A percentile compares a stretch with the other conserved stretches of the same genome.
These are phyloP conservation scores for Netelia melanura DNA, from an alignment of 2,888 invertebrate genomes.

Conservation along the genomic window DNA sequence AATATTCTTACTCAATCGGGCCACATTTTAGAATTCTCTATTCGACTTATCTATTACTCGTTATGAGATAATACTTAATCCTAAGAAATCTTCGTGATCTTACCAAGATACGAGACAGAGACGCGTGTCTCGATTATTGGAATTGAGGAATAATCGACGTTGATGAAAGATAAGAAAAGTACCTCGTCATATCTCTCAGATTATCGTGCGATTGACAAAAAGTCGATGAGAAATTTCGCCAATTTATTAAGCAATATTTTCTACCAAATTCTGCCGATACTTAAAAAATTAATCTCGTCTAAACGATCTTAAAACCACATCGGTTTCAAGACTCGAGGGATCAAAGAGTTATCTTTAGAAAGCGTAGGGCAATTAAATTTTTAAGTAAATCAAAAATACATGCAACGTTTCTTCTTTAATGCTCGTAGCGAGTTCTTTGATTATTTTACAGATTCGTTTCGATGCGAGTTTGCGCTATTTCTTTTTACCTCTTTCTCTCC, in stretches of 20 bases:
- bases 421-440: not conserved
- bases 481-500: too few species aligned
- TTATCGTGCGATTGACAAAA: not conserved
- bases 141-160: too few species aligned
- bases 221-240: not conserved
- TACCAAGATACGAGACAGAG: too few species aligned
- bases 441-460: slow-evolving; percentile 14
- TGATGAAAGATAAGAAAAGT: too few species aligned
- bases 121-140: too few species aligned
- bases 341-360: not conserved
- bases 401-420: not conserved
- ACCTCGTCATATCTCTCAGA: too few species aligned
- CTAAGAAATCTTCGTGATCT: too few species aligned
- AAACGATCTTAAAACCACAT: not conserved
- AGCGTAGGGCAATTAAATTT: not conserved
- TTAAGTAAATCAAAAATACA: not conserved
- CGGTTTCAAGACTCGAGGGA: not conserved
- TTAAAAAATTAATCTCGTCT: not conserved
- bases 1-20: too few species aligned
- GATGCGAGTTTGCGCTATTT: not conserved
- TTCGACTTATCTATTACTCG: too few species aligned
- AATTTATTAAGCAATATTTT: not conserved
- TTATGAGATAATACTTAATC: too few species aligned
- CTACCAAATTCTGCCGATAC: not conserved
- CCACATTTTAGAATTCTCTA: too few species aligned